Percentiles rank a stretch among this genome's conserved stretches.
phyloP scores from a whole-genome alignment of 35 echinoderm and acorn worm genomes.

The Nesometra sesokonis region DNA sequence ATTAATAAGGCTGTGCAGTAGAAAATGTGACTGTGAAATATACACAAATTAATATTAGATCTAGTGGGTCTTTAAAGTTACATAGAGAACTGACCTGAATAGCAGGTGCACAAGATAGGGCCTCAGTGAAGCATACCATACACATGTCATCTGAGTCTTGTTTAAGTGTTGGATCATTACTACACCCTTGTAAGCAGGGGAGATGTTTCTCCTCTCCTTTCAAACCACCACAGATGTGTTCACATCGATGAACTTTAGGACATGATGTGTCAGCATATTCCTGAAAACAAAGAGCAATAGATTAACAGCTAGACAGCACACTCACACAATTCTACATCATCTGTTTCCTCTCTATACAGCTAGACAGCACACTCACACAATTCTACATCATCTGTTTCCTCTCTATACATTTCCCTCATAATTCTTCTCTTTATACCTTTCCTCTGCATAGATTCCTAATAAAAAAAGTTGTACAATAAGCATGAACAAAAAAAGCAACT shows the following conservation, averaged over 20 bases:
- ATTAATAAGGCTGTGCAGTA: neutral
- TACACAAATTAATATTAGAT: neutral
- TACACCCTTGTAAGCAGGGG: slow-evolving; percentile 88
- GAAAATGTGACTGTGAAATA: neutral
- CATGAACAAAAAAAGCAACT: too few species aligned
- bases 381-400: too few species aligned
- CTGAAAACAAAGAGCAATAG: slow-evolving; percentile 1
- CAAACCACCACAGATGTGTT: slow-evolving; percentile 89
- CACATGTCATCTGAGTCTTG: slow-evolving; percentile 99
- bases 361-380: too few species aligned
- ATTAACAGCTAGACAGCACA: too few species aligned
- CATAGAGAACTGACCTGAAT: slow-evolving; percentile 57
- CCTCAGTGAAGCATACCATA: slow-evolving; percentile 99
- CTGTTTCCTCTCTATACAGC: too few species aligned
- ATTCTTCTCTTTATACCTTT: too few species aligned
- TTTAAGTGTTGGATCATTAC: slow-evolving; percentile 37
- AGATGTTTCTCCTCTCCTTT: slow-evolving; percentile 62
- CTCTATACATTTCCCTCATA: too few species aligned
- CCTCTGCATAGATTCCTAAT: too few species aligned
- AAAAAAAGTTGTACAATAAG: too few species aligned
- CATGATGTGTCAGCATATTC: slow-evolving; percentile 60
- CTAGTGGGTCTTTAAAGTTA: neutral
- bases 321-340: too few species aligned
- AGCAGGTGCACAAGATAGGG: slow-evolving; percentile 82
- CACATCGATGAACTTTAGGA: slow-evolving; percentile 55